Percentiles rank a stretch among this genome's conserved stretches.
Conservation (phyloP, 2,888 invertebrate genomes). For the Macrosoma leucophasiata region DNA sequence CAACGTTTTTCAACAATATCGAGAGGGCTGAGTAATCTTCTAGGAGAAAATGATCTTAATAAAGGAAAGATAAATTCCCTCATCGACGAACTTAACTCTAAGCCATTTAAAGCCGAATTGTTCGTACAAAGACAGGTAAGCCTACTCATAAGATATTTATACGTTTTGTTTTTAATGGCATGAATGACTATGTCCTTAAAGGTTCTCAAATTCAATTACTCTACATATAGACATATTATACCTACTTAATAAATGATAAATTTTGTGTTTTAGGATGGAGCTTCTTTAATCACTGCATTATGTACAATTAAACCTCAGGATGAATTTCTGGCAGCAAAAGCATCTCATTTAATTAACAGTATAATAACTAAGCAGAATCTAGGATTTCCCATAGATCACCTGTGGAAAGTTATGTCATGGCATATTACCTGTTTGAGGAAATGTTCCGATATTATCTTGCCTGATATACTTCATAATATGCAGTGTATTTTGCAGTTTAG, state of each 20-base stretch:
- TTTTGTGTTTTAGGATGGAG: constrained; percentile 55
- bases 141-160: constrained; percentile 16
- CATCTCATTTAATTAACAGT: constrained; percentile 73
- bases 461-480: constrained; percentile 60
- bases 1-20: constrained; percentile 48
- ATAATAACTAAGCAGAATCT: constrained; percentile 73
- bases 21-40: constrained; percentile 51
- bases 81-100: constrained; percentile 78
- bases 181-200: constrained; percentile 3
- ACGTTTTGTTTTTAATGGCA: constrained; percentile 1
- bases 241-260: too few relatives aligned
- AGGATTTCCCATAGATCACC: constrained; percentile 41
- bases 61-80: constrained; percentile 66
- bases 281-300: constrained; percentile 44
- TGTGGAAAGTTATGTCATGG: constrained; percentile 57
- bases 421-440: constrained; percentile 55
- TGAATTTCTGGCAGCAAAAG: constrained; percentile 72
- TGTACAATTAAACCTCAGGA: constrained; percentile 64
- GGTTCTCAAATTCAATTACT: too few relatives aligned
- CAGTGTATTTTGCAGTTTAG: constrained; percentile 52
- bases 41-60: constrained; percentile 57
- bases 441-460: constrained; percentile 54
- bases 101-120: constrained; percentile 72
- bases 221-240: too few relatives aligned
- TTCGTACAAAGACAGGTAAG: constrained; percentile 65